phyloP scores from a whole-genome alignment of 1,140 invertebrate genomes.

The Saccostrea cuccullata region DNA sequence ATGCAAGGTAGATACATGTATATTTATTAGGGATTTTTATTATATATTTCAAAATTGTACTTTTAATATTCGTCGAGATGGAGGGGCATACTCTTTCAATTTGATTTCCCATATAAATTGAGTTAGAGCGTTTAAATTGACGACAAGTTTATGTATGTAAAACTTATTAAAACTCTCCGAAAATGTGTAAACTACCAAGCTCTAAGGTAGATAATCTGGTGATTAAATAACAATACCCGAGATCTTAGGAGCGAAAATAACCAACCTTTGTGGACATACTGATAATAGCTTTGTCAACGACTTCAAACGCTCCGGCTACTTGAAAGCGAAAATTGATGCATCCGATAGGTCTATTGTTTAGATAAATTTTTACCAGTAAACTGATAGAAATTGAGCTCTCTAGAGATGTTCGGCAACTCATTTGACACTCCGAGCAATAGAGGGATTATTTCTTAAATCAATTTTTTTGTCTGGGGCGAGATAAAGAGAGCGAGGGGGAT shows the following conservation, averaged over 20 bases:
- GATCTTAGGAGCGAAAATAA: conserved; percentile 4
- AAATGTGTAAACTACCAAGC: not conserved
- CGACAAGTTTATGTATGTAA: not conserved
- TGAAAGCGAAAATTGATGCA: conserved; percentile 33
- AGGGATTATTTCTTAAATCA: conserved; percentile 9
- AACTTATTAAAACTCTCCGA: not conserved
- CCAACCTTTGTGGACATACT: not conserved
- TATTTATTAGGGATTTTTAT: too few relatives aligned
- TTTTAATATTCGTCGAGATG: too few relatives aligned
- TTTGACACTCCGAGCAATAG: not conserved
- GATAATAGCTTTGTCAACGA: conserved; percentile 19
- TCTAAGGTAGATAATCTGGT: not conserved
- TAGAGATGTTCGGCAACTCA: not conserved
- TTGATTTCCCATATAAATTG: too few relatives aligned
- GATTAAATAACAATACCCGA: conserved; percentile 13
- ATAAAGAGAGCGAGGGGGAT: not conserved
- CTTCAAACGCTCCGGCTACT: not conserved
- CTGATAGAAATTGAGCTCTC: not conserved
- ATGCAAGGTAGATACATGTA: too few relatives aligned
- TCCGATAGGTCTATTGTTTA: conserved; percentile 4
- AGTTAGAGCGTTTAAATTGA: too few relatives aligned
- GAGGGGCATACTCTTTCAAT: too few relatives aligned
- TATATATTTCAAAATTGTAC: too few relatives aligned
- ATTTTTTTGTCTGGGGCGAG: not conserved
- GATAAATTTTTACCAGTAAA: conserved; percentile 12